phyloP scores from a whole-genome alignment of 2,888 invertebrate genomes.

The Cenopis cana region DNA sequence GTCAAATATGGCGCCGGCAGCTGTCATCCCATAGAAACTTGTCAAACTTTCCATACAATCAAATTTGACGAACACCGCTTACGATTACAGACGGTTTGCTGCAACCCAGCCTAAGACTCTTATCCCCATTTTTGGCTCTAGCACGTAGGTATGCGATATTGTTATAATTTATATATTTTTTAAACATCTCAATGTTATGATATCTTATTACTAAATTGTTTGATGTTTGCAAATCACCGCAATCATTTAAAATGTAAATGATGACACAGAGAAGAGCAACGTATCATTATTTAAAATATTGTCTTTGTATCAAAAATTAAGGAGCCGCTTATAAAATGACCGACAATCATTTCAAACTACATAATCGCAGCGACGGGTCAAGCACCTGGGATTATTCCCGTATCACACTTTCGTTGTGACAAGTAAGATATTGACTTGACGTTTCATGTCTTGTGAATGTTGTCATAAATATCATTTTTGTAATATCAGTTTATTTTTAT shows the following conservation, averaged over 20 bases:
- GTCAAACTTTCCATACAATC: no score
- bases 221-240: constrained; percentile 25
- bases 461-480: neutral
- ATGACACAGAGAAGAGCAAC: constrained; percentile 21
- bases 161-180: no score
- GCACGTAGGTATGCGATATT: no score
- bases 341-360: constrained; percentile 66
- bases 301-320: constrained; percentile 51
- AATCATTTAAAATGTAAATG: constrained; percentile 29
- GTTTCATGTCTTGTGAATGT: neutral
- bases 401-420: constrained; percentile 17
- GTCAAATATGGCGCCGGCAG: no score
- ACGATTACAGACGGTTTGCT: no score
- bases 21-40: no score
- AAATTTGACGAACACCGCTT: no score
- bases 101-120: no score
- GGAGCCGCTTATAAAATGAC: constrained; percentile 60
- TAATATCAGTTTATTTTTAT: neutral
- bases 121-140: no score
- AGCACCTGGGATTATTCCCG: constrained; percentile 30
- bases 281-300: constrained; percentile 44
- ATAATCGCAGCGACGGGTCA: constrained; percentile 39
- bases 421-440: neutral
- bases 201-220: constrained; percentile 2
- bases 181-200: neutral